Percentiles rank a stretch among this genome's conserved stretches.
Evolutionary conservation across 2,797 vertebrate species (phyloP).

Genomic region (Xiphophorus birchmanni): DNA sequence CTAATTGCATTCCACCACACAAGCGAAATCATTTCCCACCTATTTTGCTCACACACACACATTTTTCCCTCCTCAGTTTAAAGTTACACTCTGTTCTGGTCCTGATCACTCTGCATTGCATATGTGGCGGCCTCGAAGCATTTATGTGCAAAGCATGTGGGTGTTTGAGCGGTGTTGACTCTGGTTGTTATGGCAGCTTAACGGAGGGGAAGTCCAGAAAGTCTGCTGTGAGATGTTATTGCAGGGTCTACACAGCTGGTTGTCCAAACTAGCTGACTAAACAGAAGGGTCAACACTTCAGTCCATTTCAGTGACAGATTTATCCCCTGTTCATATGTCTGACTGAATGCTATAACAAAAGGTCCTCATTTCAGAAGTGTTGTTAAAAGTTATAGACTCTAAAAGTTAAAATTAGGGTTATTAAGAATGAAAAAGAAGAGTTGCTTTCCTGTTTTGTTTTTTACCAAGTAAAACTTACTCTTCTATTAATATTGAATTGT

Average conservation of each 20-base stretch:
- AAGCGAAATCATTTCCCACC: constrained; percentile 72
- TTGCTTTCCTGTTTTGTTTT: background rate
- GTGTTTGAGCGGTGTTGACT: constrained; percentile 75
- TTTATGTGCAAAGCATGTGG: constrained; percentile 57
- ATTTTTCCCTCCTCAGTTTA: constrained; percentile 62
- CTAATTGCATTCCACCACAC: constrained; percentile 47
- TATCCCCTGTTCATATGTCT: constrained; percentile 59
- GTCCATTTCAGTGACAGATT: constrained; percentile 57
- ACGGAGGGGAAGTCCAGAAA: constrained; percentile 71
- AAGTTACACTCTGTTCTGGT: constrained; percentile 66
- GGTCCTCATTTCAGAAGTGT: constrained; percentile 21
- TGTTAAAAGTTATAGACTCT: constrained; percentile 15
- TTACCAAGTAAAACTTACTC: background rate
- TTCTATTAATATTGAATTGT: background rate
- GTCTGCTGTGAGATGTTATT: constrained; percentile 59
- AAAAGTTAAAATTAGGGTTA: background rate
- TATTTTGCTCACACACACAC: constrained; percentile 61
- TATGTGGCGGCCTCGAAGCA: constrained; percentile 59
- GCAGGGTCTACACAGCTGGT: constrained; percentile 71
- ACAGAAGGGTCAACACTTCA: constrained; percentile 53
- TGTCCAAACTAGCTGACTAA: constrained; percentile 47
- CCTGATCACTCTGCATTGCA: constrained; percentile 45
- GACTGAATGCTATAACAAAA: constrained; percentile 59
- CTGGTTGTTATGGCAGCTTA: constrained; percentile 66
- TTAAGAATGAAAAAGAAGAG: background rate